A percentile compares a stretch with the other conserved stretches of the same genome.
phyloP scores from a whole-genome alignment of 2,113 vertebrate genomes.

The Herpetotheres cachinnans region DNA sequence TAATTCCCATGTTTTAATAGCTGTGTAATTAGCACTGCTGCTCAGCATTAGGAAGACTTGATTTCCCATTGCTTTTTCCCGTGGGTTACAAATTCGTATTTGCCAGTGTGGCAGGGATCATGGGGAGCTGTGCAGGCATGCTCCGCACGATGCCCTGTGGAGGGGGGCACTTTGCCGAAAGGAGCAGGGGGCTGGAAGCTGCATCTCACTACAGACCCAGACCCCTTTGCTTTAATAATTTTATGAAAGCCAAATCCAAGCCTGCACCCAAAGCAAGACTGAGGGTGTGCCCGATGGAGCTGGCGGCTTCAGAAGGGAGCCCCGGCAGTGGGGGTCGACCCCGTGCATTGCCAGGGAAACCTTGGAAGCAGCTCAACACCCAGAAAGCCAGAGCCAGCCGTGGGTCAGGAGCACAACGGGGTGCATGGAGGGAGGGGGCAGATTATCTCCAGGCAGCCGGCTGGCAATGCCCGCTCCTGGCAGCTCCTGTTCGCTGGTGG shows the following conservation, averaged over 20 bases:
- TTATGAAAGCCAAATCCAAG: not conserved
- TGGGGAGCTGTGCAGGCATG: not conserved
- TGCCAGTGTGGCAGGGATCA: not conserved
- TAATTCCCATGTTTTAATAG: not conserved
- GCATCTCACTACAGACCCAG: not conserved
- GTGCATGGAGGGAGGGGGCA: not conserved
- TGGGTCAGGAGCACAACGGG: not conserved
- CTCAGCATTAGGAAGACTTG: not conserved
- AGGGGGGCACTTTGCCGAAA: not conserved
- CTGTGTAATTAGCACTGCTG: not conserved
- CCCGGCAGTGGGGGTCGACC: accelerated
- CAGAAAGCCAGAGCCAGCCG: not conserved
- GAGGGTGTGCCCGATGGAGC: not conserved
- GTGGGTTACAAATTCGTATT: not conserved
- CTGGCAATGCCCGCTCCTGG: slow-evolving; percentile 24
- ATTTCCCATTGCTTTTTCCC: not conserved
- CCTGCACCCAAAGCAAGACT: not conserved
- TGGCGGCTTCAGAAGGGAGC: not conserved
- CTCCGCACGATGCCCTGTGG: accelerated
- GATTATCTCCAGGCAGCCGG: slow-evolving; percentile 54
- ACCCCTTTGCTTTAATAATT: not conserved
- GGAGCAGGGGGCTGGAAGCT: not conserved
- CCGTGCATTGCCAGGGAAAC: not conserved
- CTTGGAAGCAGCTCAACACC: not conserved
- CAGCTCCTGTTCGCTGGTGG: not conserved